phyloP scores from a whole-genome alignment of 2,797 vertebrate genomes.

The Gymnoscopelus microlampas region DNA sequence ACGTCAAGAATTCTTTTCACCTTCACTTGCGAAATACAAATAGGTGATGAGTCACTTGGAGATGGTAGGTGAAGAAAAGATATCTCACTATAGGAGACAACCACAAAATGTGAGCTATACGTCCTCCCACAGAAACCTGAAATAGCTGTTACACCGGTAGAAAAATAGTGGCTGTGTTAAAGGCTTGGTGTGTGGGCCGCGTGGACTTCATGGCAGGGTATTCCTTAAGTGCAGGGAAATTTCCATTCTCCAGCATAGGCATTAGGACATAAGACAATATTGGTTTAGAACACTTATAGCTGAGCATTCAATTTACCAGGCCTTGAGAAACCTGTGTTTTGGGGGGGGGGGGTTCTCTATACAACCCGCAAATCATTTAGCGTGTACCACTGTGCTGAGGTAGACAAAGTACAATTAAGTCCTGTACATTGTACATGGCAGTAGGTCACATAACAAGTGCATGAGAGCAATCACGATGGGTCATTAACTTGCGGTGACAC shows the following conservation, averaged over 20 bases:
- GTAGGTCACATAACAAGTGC: constrained; percentile 18
- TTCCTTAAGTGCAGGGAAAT: constrained; percentile 59
- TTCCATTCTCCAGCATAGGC: constrained; percentile 67
- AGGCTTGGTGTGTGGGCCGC: constrained; percentile 68
- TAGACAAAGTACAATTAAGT: neutral
- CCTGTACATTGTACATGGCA: constrained; percentile 41
- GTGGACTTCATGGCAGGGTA: constrained; percentile 47
- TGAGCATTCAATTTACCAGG: constrained; percentile 59
- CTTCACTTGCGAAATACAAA: constrained; percentile 61
- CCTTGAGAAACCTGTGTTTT: constrained; percentile 60
- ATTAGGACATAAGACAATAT: constrained; percentile 68
- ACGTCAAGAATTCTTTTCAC: constrained; percentile 33
- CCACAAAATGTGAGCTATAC: constrained; percentile 26
- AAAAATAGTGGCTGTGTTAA: constrained; percentile 32
- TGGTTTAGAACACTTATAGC: constrained; percentile 70
- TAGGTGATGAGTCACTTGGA: constrained; percentile 63
- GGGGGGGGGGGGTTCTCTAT: constrained; percentile 11
- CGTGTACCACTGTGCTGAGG: constrained; percentile 21
- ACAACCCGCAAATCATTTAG: constrained; percentile 48
- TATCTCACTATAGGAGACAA: constrained; percentile 46
- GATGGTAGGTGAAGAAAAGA: constrained; percentile 54
- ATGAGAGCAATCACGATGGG: constrained; percentile 7
- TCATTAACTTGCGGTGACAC: constrained; percentile 24
- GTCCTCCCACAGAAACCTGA: constrained; percentile 63
- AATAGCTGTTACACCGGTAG: constrained; percentile 48